Conservation (phyloP, 2,888 invertebrate genomes). For the Heliconius cydno region DNA sequence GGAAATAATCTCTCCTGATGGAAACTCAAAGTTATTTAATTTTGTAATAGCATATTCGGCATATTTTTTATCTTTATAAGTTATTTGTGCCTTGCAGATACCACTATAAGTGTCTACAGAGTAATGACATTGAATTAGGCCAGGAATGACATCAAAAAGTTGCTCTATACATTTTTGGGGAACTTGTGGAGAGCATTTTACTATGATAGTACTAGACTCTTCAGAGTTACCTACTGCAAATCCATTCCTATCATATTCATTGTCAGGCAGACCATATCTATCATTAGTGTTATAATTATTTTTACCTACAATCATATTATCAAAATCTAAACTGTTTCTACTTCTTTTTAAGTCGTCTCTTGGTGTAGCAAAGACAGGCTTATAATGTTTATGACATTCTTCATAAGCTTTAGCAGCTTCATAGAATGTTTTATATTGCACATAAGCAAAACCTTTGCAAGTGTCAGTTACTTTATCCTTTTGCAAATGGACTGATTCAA, state of each 20-base stretch:
- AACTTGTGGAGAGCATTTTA: conserved; percentile 87
- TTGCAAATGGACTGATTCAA: conserved; percentile 90
- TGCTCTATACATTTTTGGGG: conserved; percentile 92
- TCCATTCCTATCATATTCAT: conserved; percentile 52
- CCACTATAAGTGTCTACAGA: conserved; percentile 77
- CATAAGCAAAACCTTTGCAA: conserved; percentile 94
- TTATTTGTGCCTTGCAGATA: conserved; percentile 68
- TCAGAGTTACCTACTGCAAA: conserved; percentile 57
- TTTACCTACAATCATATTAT: conserved; percentile 41
- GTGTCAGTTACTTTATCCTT: conserved; percentile 90
- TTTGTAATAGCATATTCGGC: conserved; percentile 89
- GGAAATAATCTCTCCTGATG: conserved; percentile 92
- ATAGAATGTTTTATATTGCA: conserved; percentile 90
- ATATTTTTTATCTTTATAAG: conserved; percentile 68
- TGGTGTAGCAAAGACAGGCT: conserved; percentile 95
- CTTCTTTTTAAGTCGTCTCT: conserved; percentile 81
- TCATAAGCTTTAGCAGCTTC: conserved; percentile 95
- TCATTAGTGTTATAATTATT: conserved; percentile 50
- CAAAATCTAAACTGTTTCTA: conserved; percentile 61
- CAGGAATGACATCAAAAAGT: conserved; percentile 93
- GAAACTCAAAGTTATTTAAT: conserved; percentile 95
- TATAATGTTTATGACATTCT: conserved; percentile 92
- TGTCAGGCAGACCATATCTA: conserved; percentile 43
- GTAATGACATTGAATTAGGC: conserved; percentile 72
- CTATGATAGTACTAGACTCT: conserved; percentile 86